Percentiles rank a stretch among this genome's conserved stretches.
Evolutionary conservation across 1,140 invertebrate species (phyloP).

Genomic region (Macrobrachium nipponense): DNA sequence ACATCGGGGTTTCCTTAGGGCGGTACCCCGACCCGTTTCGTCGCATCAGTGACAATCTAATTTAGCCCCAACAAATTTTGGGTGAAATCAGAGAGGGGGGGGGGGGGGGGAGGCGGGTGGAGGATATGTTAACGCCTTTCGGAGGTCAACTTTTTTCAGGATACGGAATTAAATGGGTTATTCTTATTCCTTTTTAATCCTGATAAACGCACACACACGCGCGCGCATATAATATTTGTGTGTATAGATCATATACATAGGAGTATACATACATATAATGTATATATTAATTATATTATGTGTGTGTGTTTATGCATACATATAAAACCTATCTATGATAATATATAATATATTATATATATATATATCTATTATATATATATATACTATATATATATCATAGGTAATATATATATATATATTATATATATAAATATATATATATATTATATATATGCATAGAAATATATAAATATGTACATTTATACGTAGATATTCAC

Average conservation of each 20-base stretch:
- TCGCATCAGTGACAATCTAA: no score
- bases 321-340: neutral
- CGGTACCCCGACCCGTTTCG: no score
- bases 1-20: no score
- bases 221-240: neutral
- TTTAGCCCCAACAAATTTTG: no score
- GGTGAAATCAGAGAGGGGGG: no score
- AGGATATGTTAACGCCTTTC: no score
- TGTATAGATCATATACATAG: neutral
- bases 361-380: constrained; percentile 16
- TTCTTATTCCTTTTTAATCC: no score
- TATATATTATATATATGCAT: neutral
- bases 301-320: neutral
- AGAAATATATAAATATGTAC: no score
- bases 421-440: neutral
- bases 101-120: no score
- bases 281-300: neutral
- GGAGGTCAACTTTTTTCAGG: no score
- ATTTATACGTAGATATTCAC: no score
- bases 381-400: constrained; percentile 12
- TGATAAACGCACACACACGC: neutral
- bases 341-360: constrained; percentile 12
- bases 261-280: neutral
- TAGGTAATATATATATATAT: neutral
- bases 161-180: no score